Base-by-base conservation (phyloP, 2,888 invertebrate species). In the Drosophila tripunctata region DNA sequence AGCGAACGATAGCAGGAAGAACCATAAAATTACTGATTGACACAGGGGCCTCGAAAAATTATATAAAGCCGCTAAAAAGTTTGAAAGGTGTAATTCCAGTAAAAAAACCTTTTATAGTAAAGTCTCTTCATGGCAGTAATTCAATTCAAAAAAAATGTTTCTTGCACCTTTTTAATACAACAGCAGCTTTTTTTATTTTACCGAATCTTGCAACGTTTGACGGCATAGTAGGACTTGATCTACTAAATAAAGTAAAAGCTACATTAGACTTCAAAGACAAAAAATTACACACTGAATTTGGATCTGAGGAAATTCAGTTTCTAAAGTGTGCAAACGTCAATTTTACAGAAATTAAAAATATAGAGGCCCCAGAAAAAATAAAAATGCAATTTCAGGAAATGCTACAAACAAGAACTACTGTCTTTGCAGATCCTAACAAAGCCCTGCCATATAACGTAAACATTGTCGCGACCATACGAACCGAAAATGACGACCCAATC, bases 221-320 rank as follows among this genome's bases (percentile, higher is more conserved):
- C 17, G 36, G 4, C 15, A 36, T 36, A 10, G 8, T 36, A 36
- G 36, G 17, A 17, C 17, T 36, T 19, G 36, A 36, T 21, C 38
- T 41, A 33, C 45, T 56, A 47, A 41, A 17, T 24, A 24, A 57
- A 41, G 48, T 33, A 22, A 48, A 27, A 22, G 30, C 27, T 24
- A 33, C 14, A 33, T 41, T 50, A 24, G 14, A 50, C 17, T 22
- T 57, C 17, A n/a, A 22, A 41, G 33, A 48, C 8, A 57, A n/a
- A n/a, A 19, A 12, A n/a, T n/a, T n/a, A n/a, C n/a, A n/a, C n/a
- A n/a, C n/a, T n/a, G n/a, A n/a, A n/a, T n/a, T n/a, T n/a, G n/a
- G n/a, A n/a, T n/a, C n/a, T n/a, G n/a, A n/a, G n/a, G n/a, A n/a
- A 17, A 33, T 50, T 24, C n/a, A 31, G 8, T 44, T 36, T 30